Evolutionary conservation across 2,797 vertebrate species (phyloP).

Genomic region (Pipistrellus pipistrellus): DNA sequence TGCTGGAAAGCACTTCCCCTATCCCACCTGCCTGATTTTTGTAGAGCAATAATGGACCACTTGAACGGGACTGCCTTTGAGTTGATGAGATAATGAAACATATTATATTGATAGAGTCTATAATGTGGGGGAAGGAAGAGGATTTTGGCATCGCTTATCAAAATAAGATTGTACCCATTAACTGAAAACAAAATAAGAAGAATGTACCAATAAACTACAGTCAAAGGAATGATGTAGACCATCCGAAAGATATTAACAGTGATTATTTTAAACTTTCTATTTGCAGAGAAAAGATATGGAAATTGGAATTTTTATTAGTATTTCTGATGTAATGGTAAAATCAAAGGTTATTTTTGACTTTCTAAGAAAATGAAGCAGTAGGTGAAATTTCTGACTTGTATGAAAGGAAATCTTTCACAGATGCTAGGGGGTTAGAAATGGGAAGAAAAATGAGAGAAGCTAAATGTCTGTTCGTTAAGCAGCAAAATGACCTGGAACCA

Average conservation of each 20-base stretch:
- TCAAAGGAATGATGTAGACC: slow-evolving; percentile 62
- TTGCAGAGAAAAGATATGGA: slow-evolving; percentile 70
- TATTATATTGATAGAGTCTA: slow-evolving; percentile 47
- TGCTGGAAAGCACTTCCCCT: slow-evolving; percentile 65
- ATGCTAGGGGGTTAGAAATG: not conserved
- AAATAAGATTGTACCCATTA: slow-evolving; percentile 78
- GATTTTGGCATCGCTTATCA: slow-evolving; percentile 68
- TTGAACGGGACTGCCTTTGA: slow-evolving; percentile 71
- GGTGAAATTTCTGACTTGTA: slow-evolving; percentile 72
- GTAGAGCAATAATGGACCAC: slow-evolving; percentile 44
- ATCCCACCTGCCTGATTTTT: slow-evolving; percentile 24
- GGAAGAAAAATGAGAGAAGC: not conserved
- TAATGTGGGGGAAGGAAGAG: not conserved
- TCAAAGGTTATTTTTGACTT: slow-evolving; percentile 73
- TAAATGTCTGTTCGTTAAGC: slow-evolving; percentile 26
- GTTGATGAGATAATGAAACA: slow-evolving; percentile 74
- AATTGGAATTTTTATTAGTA: slow-evolving; percentile 78
- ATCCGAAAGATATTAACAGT: slow-evolving; percentile 65
- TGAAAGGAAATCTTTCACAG: slow-evolving; percentile 66
- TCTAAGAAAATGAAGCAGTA: slow-evolving; percentile 69
- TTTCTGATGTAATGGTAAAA: slow-evolving; percentile 72
- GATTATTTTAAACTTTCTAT: slow-evolving; percentile 81
- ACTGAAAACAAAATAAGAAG: slow-evolving; percentile 76
- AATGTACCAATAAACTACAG: slow-evolving; percentile 74
- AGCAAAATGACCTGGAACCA: slow-evolving; percentile 1